Evolutionary conservation across 2,113 vertebrate species (phyloP).

Genomic region (Podiceps cristatus): DNA sequence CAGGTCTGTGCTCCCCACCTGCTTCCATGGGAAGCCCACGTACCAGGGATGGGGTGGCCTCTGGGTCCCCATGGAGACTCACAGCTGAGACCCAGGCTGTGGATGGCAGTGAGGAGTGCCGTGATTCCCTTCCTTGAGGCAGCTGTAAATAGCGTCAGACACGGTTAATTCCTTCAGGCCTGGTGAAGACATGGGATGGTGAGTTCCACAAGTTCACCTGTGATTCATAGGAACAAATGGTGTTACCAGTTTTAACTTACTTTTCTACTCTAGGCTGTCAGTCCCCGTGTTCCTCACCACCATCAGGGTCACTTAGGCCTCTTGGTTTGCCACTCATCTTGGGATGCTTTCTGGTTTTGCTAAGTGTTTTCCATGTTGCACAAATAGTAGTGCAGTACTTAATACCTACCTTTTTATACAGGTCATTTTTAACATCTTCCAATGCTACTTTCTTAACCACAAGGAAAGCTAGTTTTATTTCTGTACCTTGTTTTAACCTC

Average conservation of each 20-base stretch:
- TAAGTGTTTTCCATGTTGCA: background rate
- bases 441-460: background rate
- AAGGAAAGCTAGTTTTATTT: background rate
- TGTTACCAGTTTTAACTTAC: background rate
- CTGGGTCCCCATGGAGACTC: background rate
- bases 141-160: background rate
- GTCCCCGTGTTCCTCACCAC: background rate
- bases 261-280: background rate
- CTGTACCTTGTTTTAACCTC: background rate
- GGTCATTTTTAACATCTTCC: background rate
- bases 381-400: background rate
- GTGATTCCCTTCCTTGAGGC: background rate
- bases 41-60: too few relatives aligned
- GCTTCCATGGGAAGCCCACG: background rate
- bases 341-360: background rate
- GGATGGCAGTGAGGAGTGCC: background rate
- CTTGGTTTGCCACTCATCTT: background rate
- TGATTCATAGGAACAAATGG: background rate
- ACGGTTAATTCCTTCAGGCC: background rate
- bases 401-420: background rate
- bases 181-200: background rate
- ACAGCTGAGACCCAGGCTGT: background rate
- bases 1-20: rapidly evolving
- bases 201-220: background rate
- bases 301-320: background rate